Evolutionary conservation across 2,113 vertebrate species (phyloP).

Genomic region (Fukomys damarensis): DNA sequence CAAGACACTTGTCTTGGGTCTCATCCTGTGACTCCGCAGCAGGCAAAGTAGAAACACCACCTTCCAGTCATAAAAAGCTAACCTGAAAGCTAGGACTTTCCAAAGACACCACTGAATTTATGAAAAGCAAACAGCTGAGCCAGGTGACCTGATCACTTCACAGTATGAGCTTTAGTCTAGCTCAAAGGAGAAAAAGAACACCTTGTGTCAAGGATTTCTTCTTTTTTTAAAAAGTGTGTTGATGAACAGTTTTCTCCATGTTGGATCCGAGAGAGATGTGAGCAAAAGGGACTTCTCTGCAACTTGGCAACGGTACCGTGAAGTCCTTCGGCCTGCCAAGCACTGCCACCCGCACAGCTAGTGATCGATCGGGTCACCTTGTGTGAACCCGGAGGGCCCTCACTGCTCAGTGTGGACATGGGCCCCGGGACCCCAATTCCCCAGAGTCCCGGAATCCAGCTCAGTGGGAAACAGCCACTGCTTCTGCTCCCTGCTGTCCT

Average conservation of each 20-base stretch:
- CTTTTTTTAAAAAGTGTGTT: neutral
- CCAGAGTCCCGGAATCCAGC: neutral
- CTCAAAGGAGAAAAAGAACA: conserved; percentile 22
- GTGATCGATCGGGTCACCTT: neutral
- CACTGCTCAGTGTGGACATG: neutral
- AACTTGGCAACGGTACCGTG: neutral
- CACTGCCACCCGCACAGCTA: neutral
- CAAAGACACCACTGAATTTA: neutral
- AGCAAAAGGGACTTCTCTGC: conserved; percentile 24
- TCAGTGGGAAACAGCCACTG: neutral
- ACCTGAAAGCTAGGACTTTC: conserved; percentile 48
- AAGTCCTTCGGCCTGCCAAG: neutral
- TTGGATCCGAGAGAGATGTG: conserved; percentile 33
- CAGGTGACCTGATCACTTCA: conserved; percentile 11
- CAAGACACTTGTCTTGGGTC: neutral
- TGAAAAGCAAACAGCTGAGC: conserved; percentile 41
- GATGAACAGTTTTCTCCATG: conserved; percentile 30
- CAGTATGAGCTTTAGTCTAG: neutral
- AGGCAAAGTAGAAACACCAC: conserved; percentile 24
- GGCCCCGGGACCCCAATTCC: neutral
- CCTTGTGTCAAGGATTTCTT: neutral
- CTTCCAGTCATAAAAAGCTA: conserved; percentile 2
- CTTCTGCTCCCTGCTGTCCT: neutral
- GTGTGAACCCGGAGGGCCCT: fast-evolving
- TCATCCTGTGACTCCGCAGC: neutral